phyloP scores from a whole-genome alignment of 2,888 invertebrate species.

The Lysandra bellargus region DNA sequence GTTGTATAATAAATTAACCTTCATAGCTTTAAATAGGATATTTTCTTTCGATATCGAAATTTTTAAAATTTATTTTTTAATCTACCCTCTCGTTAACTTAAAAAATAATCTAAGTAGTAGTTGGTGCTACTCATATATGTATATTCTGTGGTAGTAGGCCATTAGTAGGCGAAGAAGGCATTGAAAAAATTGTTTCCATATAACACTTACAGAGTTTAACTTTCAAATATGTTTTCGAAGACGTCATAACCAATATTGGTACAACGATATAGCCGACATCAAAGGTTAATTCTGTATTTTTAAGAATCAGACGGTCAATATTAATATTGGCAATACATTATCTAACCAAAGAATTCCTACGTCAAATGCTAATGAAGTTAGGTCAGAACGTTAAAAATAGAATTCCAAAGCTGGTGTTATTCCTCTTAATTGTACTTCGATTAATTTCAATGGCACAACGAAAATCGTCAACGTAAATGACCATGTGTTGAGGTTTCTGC shows the following conservation, averaged over 20 bases:
- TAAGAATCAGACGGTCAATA: slow-evolving; percentile 28
- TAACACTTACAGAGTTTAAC: slow-evolving; percentile 29
- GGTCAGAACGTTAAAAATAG: background rate
- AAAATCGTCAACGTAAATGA: background rate
- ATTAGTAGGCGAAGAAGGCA: background rate
- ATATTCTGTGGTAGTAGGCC: too few species aligned
- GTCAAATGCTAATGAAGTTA: background rate
- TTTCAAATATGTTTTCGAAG: slow-evolving; percentile 29
- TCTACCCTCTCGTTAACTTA: background rate
- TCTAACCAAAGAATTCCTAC: background rate
- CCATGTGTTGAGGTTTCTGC: too few species aligned
- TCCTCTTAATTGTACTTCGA: background rate
- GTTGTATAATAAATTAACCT: background rate
- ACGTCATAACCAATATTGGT: slow-evolving; percentile 34
- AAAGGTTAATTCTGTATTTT: slow-evolving; percentile 4
- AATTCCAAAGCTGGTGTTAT: background rate
- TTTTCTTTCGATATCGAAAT: background rate
- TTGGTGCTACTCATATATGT: too few species aligned
- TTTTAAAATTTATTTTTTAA: background rate
- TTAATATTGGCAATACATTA: slow-evolving; percentile 17
- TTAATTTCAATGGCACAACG: background rate
- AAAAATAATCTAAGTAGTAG: background rate
- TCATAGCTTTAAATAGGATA: background rate
- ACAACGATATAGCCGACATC: slow-evolving; percentile 12
- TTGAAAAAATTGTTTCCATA: background rate